A percentile compares a stretch with the other conserved stretches of the same genome.
Evolutionary conservation across 2,888 invertebrate genomes (phyloP).

Genomic region (Eupithecia pulchellata): DNA sequence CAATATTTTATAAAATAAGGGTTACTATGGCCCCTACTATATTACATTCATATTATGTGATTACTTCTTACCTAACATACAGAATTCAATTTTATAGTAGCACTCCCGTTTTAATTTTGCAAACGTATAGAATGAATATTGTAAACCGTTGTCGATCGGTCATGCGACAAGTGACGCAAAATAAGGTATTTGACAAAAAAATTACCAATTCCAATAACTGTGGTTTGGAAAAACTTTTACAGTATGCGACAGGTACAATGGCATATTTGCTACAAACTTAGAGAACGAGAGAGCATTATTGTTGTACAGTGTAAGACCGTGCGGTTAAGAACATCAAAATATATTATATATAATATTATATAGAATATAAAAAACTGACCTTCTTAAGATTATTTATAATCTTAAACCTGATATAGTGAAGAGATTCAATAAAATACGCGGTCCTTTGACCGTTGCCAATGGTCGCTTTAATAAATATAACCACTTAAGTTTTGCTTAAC

Average conservation of each 20-base stretch:
- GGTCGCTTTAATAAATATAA: not conserved
- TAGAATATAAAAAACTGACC: not conserved
- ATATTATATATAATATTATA: not conserved
- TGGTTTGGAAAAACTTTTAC: slow-evolving; percentile 30
- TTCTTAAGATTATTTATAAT: not conserved
- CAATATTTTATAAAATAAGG: no score
- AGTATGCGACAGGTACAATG: slow-evolving; percentile 14
- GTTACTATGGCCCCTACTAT: no score
- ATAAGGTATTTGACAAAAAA: slow-evolving; percentile 10
- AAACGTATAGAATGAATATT: not conserved
- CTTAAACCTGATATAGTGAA: not conserved
- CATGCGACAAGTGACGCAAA: slow-evolving; percentile 11
- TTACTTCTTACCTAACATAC: no score
- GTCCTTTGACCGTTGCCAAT: not conserved
- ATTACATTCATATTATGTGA: no score
- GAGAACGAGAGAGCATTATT: no score
- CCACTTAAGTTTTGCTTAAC: not conserved
- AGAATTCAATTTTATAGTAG: not conserved
- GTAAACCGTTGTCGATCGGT: not conserved
- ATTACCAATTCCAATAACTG: slow-evolving; percentile 29
- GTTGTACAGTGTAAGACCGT: not conserved
- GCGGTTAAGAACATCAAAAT: no score
- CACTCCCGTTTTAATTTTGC: not conserved
- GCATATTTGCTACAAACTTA: not conserved
- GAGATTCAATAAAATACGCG: not conserved